Conservation (phyloP, 2,113 vertebrate species). For the Leucoraja erinaceus region DNA sequence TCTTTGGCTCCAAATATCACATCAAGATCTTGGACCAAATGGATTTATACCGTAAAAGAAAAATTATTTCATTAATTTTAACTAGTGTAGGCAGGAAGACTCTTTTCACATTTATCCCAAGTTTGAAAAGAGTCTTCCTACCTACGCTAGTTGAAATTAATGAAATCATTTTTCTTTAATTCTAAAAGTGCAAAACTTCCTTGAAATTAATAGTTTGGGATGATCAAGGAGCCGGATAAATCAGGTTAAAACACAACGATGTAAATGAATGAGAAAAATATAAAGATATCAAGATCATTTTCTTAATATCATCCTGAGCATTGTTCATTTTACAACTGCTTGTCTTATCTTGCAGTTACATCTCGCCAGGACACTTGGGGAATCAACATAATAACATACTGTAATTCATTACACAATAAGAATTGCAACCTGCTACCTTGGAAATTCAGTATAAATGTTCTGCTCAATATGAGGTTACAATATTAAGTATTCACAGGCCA, state of each 20-base stretch:
- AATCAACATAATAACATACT: background rate
- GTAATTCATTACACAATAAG: background rate
- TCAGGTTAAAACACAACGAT: background rate
- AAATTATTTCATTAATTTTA: background rate
- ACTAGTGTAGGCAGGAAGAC: background rate
- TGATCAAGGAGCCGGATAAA: background rate
- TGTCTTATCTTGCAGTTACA: background rate
- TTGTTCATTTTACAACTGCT: background rate
- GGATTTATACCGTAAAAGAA: background rate
- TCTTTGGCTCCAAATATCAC: background rate
- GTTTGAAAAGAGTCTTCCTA: background rate
- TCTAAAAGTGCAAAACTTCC: background rate
- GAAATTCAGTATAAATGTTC: background rate
- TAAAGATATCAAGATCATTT: background rate
- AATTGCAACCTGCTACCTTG: background rate
- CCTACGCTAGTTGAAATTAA: background rate
- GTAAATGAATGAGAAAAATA: background rate
- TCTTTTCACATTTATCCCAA: background rate
- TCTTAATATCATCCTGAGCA: no score
- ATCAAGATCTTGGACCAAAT: conserved; percentile 5
- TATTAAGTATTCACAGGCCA: background rate
- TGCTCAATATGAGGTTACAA: background rate
- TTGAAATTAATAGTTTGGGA: background rate
- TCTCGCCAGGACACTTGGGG: background rate
- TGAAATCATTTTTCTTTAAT: background rate